A percentile compares a stretch with the other conserved stretches of the same genome.
These are phyloP conservation scores for Epinephelus cyanopodus DNA, from an alignment of 2,113 vertebrate species.

Conservation along the genomic window DNA sequence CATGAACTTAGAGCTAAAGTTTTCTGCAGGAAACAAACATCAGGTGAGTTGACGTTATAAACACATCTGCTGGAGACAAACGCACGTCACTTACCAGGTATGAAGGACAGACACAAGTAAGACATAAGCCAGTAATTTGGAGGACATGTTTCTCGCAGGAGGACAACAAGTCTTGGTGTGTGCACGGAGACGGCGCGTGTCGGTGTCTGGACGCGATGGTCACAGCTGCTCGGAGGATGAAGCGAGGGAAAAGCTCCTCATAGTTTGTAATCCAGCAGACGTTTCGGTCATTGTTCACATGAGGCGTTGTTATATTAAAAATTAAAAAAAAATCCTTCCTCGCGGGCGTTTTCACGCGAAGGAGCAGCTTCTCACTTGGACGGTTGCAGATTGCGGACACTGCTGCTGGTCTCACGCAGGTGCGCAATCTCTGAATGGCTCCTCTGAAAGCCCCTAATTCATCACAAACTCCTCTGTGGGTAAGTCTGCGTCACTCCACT, in stretches of 20 bases:
- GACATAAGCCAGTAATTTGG: constrained; percentile 84
- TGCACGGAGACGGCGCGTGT: constrained; percentile 41
- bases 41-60: neutral
- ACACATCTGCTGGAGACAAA: neutral
- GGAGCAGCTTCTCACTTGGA: constrained; percentile 64
- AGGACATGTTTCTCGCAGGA: constrained; percentile 86
- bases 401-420: constrained; percentile 64
- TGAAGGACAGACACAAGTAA: constrained; percentile 89
- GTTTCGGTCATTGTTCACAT: constrained; percentile 58
- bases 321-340: constrained; percentile 45
- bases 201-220: constrained; percentile 52
- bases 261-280: constrained; percentile 76
- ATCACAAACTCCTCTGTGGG: constrained; percentile 59
- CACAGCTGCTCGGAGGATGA: constrained; percentile 37
- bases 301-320: constrained; percentile 14
- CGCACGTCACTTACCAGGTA: constrained; percentile 87
- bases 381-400: constrained; percentile 61
- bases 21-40: neutral
- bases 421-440: constrained; percentile 61
- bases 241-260: constrained; percentile 49
- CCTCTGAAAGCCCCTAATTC: constrained; percentile 43
- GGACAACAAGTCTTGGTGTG: constrained; percentile 64
- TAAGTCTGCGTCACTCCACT: constrained; percentile 61
- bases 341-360: constrained; percentile 13
- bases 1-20: constrained; percentile 38